phyloP scores from a whole-genome alignment of 2,113 vertebrate genomes.

The human (Homo sapiens) region DNA sequence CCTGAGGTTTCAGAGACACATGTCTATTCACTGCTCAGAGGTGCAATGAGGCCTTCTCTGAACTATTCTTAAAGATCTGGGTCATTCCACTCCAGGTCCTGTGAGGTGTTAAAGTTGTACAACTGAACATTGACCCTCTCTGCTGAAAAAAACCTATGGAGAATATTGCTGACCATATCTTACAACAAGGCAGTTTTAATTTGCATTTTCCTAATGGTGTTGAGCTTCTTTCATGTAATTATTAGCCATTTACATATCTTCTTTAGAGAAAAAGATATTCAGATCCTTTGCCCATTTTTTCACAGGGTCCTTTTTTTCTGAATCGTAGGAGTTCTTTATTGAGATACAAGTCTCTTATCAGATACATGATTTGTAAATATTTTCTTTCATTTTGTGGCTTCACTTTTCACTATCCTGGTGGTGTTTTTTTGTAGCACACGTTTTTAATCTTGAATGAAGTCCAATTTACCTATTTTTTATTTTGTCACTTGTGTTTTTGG shows the following conservation, averaged over 20 bases:
- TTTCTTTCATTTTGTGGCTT: neutral
- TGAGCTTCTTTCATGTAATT: neutral
- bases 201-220: neutral
- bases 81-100: neutral
- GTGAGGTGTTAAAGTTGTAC: neutral
- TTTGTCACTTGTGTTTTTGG: neutral
- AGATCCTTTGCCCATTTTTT: neutral
- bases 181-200: neutral
- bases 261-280: neutral
- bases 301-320: neutral
- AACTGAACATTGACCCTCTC: neutral
- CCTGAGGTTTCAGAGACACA: neutral
- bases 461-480: neutral
- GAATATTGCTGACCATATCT: neutral
- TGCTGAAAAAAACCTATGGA: neutral
- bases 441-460: neutral
- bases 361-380: neutral
- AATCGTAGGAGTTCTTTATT: neutral
- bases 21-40: neutral
- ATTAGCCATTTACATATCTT: neutral
- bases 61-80: neutral
- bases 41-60: neutral
- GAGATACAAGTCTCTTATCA: neutral
- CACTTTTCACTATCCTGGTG: neutral
- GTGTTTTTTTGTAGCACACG: neutral